Evolutionary conservation across 92 coral and sea anemone genomes (phyloP), one percentile per base, ranked within the genome.

Genomic region (Metridium senile): DNA sequence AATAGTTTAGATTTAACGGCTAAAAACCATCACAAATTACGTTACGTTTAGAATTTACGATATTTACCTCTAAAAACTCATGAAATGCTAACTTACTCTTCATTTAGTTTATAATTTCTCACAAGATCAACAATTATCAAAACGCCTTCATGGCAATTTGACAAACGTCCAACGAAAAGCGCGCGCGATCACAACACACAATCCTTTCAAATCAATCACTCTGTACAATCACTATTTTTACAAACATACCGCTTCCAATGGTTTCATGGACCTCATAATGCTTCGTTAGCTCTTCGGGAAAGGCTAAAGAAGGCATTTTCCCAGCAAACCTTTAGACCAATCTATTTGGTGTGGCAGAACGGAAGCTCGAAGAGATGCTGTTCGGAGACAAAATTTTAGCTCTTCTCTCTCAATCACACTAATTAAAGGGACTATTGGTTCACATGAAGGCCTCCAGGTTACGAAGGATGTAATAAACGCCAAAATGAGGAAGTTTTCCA

Each of bases 241-340:
- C 28, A 33, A 35, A 89, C 99, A 74, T 85, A 96, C 99, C 99
- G 46, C 98, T 96, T 29, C 99, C 99, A 83, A 96, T 88, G 58
- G 99, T 96, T 75, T 96, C 86, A 65, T 62, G 89, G 58, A 96
- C 72, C 22, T 96, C 96, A 58, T 96, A 96, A 70, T 81, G 75
- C 71, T 87, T 90, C 3, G 88, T 90, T 22, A 96, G 66, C 80
- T 93, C 96, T 4, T 85, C 71, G 11, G 99, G 99, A 72, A 89
- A 89, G 45, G 93, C 80, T 32, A 86, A 72, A 32, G 97, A 86
- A 51, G 99, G 99, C 99, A 96, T 96, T 75, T 80, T 91, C 64
- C 53, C 32, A 62, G 58, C 64, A 71, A 32, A 32, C 33, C 16
- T 58, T 73, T 28, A 25, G 10, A 19, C 18, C 8, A 28, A 22